These are phyloP conservation scores for Oreotrochilus melanogaster DNA, from an alignment of 2,113 vertebrate genomes.

Conservation along the genomic window DNA sequence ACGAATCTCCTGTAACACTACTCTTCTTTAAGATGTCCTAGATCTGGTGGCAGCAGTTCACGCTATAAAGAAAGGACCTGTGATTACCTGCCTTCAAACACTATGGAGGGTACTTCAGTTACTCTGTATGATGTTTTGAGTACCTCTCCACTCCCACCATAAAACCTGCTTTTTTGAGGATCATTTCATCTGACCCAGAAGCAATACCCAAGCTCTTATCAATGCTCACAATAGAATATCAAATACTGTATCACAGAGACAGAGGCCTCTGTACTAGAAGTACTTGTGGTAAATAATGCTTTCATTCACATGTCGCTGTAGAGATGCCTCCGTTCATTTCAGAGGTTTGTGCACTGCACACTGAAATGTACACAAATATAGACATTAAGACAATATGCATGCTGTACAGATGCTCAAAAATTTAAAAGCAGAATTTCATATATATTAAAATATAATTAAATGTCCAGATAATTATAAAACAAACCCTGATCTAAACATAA, in stretches of 20 bases:
- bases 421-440: neutral
- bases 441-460: neutral
- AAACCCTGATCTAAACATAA: neutral
- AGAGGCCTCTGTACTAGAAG: neutral
- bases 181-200: neutral
- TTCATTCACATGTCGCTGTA: neutral
- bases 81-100: neutral
- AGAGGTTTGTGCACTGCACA: neutral
- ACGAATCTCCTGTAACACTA: neutral
- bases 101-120: neutral
- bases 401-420: neutral
- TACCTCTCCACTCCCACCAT: neutral
- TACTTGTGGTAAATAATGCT: neutral
- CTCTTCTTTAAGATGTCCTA: neutral
- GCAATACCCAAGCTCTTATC: slow-evolving; percentile 6
- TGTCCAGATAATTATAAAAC: neutral
- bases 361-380: slow-evolving; percentile 28
- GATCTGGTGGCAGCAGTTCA: neutral
- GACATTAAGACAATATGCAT: slow-evolving; percentile 13
- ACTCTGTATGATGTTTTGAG: neutral
- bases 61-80: neutral
- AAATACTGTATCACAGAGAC: neutral
- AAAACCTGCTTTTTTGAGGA: neutral
- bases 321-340: neutral
- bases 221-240: slow-evolving; percentile 7